These are phyloP conservation scores for Teleogryllus oceanicus DNA, from an alignment of 2,888 invertebrate genomes.

Conservation along the genomic window DNA sequence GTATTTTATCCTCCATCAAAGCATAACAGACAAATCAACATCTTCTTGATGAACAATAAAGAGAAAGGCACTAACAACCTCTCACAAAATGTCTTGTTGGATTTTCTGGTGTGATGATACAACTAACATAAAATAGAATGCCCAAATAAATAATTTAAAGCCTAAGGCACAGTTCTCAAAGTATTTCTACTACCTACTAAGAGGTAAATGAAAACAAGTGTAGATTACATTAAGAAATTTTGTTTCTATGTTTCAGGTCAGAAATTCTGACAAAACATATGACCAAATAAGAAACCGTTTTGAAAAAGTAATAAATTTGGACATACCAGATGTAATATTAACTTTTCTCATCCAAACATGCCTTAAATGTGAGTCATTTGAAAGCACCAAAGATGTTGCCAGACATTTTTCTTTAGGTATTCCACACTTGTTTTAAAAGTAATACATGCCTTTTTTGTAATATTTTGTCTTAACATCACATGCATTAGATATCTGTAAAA, in stretches of 20 bases:
- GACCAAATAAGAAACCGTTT: too few species aligned
- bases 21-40: too few species aligned
- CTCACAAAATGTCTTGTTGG: background rate
- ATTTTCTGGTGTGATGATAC: background rate
- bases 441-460: too few species aligned
- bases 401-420: too few species aligned
- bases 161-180: background rate
- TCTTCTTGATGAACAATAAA: too few species aligned
- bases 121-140: background rate
- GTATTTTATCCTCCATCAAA: background rate
- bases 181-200: background rate
- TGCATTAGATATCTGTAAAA: background rate
- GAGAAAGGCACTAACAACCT: background rate
- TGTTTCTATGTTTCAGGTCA: too few species aligned
- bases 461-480: background rate
- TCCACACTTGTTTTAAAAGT: too few species aligned
- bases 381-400: too few species aligned
- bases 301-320: background rate
- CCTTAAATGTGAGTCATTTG: too few species aligned
- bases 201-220: background rate
- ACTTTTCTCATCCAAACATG: background rate
- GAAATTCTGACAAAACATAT: too few species aligned
- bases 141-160: background rate
- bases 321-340: background rate
- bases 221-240: background rate